These are phyloP conservation scores for Berghia stephanieae DNA, from an alignment of 1,140 invertebrate genomes.

Conservation along the genomic window DNA sequence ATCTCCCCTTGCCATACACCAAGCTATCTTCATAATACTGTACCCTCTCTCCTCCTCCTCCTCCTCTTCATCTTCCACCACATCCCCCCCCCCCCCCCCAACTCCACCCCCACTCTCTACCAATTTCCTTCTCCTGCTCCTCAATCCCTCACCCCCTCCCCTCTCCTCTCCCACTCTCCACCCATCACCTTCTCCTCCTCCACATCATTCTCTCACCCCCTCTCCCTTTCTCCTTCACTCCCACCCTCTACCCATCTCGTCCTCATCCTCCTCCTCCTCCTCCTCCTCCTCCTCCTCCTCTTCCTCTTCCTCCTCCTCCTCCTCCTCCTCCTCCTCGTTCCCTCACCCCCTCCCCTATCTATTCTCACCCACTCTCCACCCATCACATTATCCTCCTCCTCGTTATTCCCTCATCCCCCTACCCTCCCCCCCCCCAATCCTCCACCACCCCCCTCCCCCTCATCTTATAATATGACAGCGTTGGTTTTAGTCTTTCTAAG, in stretches of 20 bases:
- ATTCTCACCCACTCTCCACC: not conserved
- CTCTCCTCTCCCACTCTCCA: not conserved
- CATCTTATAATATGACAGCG: too few species aligned
- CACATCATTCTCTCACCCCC: not conserved
- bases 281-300: not conserved
- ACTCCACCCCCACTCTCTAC: not conserved
- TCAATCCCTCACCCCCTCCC: not conserved
- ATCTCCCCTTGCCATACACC: not conserved
- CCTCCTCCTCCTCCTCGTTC: not conserved
- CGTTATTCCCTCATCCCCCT: not conserved
- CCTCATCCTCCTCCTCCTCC: not conserved
- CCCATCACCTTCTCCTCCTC: not conserved
- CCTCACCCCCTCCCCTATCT: not conserved
- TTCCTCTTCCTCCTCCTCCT: not conserved
- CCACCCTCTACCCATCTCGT: not conserved
- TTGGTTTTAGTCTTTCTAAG: too few species aligned
- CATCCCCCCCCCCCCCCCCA: not conserved
- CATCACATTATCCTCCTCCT: not conserved
- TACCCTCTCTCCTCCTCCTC: not conserved
- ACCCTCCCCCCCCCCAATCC: too few species aligned
- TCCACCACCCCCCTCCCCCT: too few species aligned
- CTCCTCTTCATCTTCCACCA: not conserved
- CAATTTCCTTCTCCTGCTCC: not conserved
- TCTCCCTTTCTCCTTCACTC: not conserved
- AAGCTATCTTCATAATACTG: not conserved